A percentile compares a stretch with the other conserved stretches of the same genome.
Conservation (phyloP, 2,888 invertebrate genomes). For the Limnephilus rhombicus region DNA sequence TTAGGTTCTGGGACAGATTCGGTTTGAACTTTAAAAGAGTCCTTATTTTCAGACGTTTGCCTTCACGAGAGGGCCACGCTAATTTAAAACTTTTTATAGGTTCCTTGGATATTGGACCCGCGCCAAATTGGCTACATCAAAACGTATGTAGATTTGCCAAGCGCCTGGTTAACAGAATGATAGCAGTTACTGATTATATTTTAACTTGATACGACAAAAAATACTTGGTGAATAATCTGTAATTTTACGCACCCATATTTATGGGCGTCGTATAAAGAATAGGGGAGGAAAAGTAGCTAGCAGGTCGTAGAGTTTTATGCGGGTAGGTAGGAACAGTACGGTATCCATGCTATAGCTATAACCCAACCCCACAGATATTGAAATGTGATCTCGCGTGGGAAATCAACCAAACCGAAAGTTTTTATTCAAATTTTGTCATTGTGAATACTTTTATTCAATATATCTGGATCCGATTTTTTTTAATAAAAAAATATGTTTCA, state of each 20-base stretch:
- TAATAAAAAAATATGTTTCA: background rate
- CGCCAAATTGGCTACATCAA: constrained; percentile 62
- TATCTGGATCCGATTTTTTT: background rate
- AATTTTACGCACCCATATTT: background rate
- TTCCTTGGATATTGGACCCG: constrained; percentile 42
- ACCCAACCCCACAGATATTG: constrained; percentile 19
- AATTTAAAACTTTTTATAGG: constrained; percentile 47
- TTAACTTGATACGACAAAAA: background rate
- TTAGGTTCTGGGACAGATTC: constrained; percentile 34
- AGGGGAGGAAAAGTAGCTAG: background rate
- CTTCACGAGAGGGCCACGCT: constrained; percentile 8
- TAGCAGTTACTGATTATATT: constrained; percentile 1
- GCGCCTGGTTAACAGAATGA: constrained; percentile 51
- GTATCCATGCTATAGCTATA: background rate
- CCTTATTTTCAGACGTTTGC: constrained; percentile 40
- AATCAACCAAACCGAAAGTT: constrained; percentile 40
- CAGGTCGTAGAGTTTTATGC: background rate
- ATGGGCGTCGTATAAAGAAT: background rate
- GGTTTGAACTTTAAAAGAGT: constrained; percentile 33
- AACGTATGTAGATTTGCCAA: constrained; percentile 56
- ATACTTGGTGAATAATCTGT: background rate
- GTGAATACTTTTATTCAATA: background rate
- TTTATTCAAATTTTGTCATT: constrained; percentile 27
- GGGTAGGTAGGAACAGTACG: background rate
- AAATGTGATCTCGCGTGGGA: constrained; percentile 34